Evolutionary conservation across 2,797 vertebrate genomes (phyloP), one percentile per base, ranked within the genome.

Genomic region (Austrolebias charrua): DNA sequence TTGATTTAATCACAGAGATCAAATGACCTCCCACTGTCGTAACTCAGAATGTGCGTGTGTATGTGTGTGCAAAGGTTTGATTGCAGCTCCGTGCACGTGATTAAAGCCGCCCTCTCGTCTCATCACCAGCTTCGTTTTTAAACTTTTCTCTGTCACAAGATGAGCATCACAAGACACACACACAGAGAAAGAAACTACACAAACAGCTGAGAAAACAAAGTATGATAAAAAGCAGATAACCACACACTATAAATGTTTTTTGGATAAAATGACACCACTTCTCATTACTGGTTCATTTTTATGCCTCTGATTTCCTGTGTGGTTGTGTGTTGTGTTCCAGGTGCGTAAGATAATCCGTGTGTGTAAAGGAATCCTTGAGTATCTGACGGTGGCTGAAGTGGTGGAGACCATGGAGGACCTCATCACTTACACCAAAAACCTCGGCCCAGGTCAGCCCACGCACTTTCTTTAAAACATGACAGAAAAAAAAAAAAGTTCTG

Each of bases 381-480:
- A 99, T 82, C 92, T 99, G 84, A 93, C 96, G 1, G 98, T 99
- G 73, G 96, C 97, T 0, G 97, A 98, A 76, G 96, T 99, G 70
- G 98, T 99, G 73, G 97, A 99, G 84, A 97, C 94, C 54, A 99
- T 99, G 96, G 97, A 98, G 88, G 98, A 99, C 86, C 92, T 99
- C 89, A 94, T 99, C 86, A 99, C 97, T n/a, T 99, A 99, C 77
- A 99, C 98, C 20, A 98, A 98, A 90, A 99, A 98, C 84, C 91
- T 99, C 60, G 96, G 97, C 65, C 98, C 98, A 94, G 97, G 97
- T 99, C 90, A 84, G 80, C 44, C 35, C 28, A 49, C 56, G 16
- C 6, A 49, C 19, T 42, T 65, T 55, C 31, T 57, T 57, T 19
- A 31, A 59, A 15, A 35, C 19, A 44, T 28, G 6, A 57, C 12